Base-by-base conservation (phyloP, 2,113 vertebrate genomes). In the Toxotes jaculatrix region DNA sequence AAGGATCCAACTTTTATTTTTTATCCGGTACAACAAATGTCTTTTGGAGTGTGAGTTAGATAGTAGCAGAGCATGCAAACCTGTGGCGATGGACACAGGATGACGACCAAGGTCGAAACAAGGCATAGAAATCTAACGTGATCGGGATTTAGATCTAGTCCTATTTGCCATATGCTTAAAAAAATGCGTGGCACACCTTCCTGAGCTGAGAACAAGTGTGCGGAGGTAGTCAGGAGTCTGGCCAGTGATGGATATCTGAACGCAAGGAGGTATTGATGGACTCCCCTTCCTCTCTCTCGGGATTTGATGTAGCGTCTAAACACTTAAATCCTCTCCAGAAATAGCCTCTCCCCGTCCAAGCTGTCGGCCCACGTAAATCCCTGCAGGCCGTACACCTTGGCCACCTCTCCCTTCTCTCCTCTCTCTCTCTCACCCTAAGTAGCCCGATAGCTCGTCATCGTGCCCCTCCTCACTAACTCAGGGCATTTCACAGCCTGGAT, bases 271-370 rank as follows among this genome's bases (percentile, higher is more conserved):
- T 75, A 78, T 72, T 71, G 83, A 78, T 87, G 77, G 74, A 80
- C 80, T 87, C 84, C 85, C 59, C 85, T 86, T 89, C 87, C 89
- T 85, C 84, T 83, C 90, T 88, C 84, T 82, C 79, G 66, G 92
- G 94, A 94, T 94, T 93, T 93, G 88, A 94, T 91, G 91, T 49
- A 77, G 83, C 60, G 80, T 93, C 93, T 94, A 89, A 94, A 94
- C 93, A 79, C 91, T 90, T 93, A 94, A 95, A 94, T 95, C 94
- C 94, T 85, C 87, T 94, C 94, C 92, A 86, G 72, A 93, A 94
- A 95, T 95, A 95, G 91, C 86, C 79, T 82, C 86, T 89, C 68
- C 80, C 74, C 42, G 71, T 88, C 89, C 93, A 93, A 94, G 90
- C 93, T 95, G 94, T 93, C 88, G 92, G 86, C 87, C 91, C 90